These are phyloP conservation scores for Sitta carolinensis DNA, from an alignment of 2,797 vertebrate genomes.

Conservation along the genomic window DNA sequence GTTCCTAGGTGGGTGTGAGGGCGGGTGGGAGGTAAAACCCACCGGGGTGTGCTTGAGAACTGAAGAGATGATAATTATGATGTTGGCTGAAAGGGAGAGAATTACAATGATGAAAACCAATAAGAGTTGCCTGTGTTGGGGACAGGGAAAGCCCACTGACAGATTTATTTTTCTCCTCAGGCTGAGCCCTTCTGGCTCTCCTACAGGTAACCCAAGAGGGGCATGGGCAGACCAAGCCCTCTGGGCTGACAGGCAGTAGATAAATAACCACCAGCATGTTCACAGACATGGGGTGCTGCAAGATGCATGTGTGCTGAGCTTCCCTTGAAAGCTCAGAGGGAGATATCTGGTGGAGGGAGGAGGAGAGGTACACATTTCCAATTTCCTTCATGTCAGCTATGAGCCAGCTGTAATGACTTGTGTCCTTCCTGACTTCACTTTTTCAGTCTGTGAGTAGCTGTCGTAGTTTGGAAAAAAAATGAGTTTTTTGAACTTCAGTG, in stretches of 20 bases:
- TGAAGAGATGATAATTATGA: rapidly evolving
- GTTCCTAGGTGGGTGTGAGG: background rate
- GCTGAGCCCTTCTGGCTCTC: background rate
- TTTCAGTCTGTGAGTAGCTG: background rate
- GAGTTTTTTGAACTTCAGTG: no score
- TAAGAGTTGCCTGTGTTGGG: background rate
- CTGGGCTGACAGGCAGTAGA: background rate
- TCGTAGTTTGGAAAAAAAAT: no score
- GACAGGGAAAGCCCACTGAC: background rate
- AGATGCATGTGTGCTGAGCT: background rate
- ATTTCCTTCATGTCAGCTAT: background rate
- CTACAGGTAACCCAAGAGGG: background rate
- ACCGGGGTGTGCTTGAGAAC: background rate
- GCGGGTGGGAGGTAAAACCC: background rate
- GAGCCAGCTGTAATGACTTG: background rate
- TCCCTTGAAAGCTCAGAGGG: background rate
- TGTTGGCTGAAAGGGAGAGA: background rate
- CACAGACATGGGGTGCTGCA: background rate
- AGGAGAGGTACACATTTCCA: background rate
- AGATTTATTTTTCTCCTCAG: background rate
- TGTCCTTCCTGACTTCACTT: background rate
- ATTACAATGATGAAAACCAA: background rate
- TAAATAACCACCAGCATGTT: rapidly evolving
- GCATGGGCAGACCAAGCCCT: background rate
- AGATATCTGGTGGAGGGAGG: background rate